Percentiles rank a stretch among this genome's conserved stretches.
Conservation (phyloP, 2,888 invertebrate species). For the Caenorhabditis angaria region DNA sequence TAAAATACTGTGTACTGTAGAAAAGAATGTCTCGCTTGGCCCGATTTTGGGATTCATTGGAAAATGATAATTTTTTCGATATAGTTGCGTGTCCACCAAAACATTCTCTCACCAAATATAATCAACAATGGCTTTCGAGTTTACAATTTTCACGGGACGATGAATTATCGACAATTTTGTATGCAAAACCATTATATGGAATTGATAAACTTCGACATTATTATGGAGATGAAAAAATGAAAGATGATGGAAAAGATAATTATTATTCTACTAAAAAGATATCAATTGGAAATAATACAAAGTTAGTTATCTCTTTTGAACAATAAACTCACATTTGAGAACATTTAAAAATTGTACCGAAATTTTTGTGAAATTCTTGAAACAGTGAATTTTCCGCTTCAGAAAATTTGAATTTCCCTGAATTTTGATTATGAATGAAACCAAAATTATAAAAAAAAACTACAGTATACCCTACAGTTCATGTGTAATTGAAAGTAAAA, state of each 20-base stretch:
- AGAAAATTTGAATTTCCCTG: too few species aligned
- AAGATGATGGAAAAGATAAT: conserved; percentile 8
- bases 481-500: too few species aligned
- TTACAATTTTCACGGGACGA: conserved; percentile 49
- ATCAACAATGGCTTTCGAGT: conserved; percentile 51
- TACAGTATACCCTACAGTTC: too few species aligned
- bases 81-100: conserved; percentile 24
- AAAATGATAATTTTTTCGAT: conserved; percentile 44
- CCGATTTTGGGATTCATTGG: conserved; percentile 54
- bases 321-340: too few species aligned
- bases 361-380: too few species aligned
- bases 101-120: conserved; percentile 28
- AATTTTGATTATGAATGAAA: too few species aligned
- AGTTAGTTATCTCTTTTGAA: conserved; percentile 10
- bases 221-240: conserved; percentile 1
- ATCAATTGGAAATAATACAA: conserved; percentile 31
- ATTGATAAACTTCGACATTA: conserved; percentile 18
- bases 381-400: too few species aligned
- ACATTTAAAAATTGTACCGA: too few species aligned
- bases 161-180: conserved; percentile 62
- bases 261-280: conserved; percentile 32
- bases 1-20: background rate
- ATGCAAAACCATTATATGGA: conserved; percentile 59
- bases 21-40: conserved; percentile 44
- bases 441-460: too few species aligned